Conservation (phyloP, 1,140 invertebrate genomes). For the Calycopis cecrops region DNA sequence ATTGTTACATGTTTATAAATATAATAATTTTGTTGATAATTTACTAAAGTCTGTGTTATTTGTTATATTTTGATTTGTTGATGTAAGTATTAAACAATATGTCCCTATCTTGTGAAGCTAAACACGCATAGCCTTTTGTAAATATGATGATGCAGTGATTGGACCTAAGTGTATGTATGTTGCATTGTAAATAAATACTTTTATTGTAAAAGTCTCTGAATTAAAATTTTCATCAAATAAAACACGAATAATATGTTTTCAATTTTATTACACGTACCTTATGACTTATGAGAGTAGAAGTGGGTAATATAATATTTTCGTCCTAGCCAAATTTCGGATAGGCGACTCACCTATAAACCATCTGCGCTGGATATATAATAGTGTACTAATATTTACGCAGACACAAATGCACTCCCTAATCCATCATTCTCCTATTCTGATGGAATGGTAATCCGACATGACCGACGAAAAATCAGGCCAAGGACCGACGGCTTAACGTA, state of each 20-base stretch:
- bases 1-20: constrained; percentile 2
- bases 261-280: constrained; percentile 17
- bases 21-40: background rate
- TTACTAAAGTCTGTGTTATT: background rate
- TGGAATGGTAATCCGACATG: no score
- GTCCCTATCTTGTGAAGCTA: constrained; percentile 15
- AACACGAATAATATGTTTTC: constrained; percentile 57
- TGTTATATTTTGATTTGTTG: background rate
- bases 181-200: constrained; percentile 65
- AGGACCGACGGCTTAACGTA: no score
- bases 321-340: no score
- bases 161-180: constrained; percentile 29
- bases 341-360: no score
- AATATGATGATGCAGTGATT: constrained; percentile 30
- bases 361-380: no score
- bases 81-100: background rate
- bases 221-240: constrained; percentile 72
- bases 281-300: no score
- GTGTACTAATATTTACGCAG: no score
- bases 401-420: no score
- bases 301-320: background rate
- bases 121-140: constrained; percentile 33
- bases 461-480: no score
- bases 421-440: no score
- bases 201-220: constrained; percentile 63